Evolutionary conservation across 2,888 invertebrate species (phyloP), one percentile per base, ranked within the genome.

Genomic region (Microplitis deprimator): DNA sequence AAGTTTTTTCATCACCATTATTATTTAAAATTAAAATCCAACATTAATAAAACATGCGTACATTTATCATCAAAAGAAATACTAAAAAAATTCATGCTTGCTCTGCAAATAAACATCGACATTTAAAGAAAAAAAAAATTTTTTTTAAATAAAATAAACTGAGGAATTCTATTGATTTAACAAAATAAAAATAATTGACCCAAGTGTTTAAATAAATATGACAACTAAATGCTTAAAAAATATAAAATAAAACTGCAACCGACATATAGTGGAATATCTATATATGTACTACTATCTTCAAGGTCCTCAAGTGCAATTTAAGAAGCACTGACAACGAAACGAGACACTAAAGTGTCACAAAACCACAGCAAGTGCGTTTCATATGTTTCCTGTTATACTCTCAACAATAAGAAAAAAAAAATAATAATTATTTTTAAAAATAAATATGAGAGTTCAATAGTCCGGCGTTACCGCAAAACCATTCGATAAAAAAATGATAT

Each of bases 231-330:
- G 8, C 4, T 8, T 50, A 5, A 50, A 50, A 50, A 50, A 50
- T 50, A 50, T 50, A 5, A 8, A 50, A 50, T 50, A 13, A 50
- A 50, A 50, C 50, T 13, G 50, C 50, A 65, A 29, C 13, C 38
- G 38, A 65, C 65, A 29, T 65, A 62, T 62, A 62, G 41, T 40
- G 41, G 10, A 60, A 62, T 38, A 6, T 7, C 41, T 72, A 8
- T 72, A 41, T n/a, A 41, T 13, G 72, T 20, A 17, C 17, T 41
- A 16, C 4, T 17, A n/a, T 59, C n/a, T 62, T 41, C 73, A 67
- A 73, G 39, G 73, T 67, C 41, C 59, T 59, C 65, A 16, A 60
- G 50, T 73, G 67, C 67, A 73, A 67, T 73, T 38, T 59, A 67
- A 67, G 59, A 67, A 67, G 60, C 65, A 29, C 38, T 29, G 38